Evolutionary conservation across 2,113 vertebrate species (phyloP), one percentile per base, ranked within the genome.

Genomic region (Alces alces): DNA sequence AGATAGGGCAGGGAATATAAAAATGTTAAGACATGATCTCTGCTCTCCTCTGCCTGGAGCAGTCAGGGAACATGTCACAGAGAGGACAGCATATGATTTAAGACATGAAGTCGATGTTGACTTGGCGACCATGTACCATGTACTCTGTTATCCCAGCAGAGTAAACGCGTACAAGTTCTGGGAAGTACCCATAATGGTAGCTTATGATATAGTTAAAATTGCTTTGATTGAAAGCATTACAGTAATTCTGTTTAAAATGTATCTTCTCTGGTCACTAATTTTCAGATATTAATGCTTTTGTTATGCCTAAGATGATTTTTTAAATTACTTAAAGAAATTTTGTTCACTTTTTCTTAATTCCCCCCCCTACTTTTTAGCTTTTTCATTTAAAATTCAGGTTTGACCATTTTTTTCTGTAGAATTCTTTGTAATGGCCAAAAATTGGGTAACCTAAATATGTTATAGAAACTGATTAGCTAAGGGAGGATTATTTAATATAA

Each of bases 271-370:
- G 12, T 57, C 17, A 90, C 25, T 60, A 11, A 39, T 87, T 96
- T 98, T 79, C 33, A 93, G 30, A 93, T 97, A 89, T 13, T 88
- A 90, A 43, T 93, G 61, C 50, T 96, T 94, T 96, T 70, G 57
- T 39, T 17, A 87, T 79, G 21, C 3, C 21, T 84, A 27, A 15
- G 21, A 5, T 86, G 13, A 89, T 89, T 92, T 66, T 93, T 89
- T 43, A 2, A 89, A 3, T 86, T 93, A 58, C 21, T 95, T 86
- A 52, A 94, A 90, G 73, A 12, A 85, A 93, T 93, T 92, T 83
- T 84, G 4, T 92, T 76, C 89, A 78, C 39, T 87, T 84, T 96
- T 96, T 90, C 23, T 61, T 21, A 76, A 47, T 58, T 43, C n/a
- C 0, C 0, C 4, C 1, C 79, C 30, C 23, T 13, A 30, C 64